These are phyloP conservation scores for Pyxicephalus adspersus DNA, from an alignment of 2,113 vertebrate species.

Conservation along the genomic window DNA sequence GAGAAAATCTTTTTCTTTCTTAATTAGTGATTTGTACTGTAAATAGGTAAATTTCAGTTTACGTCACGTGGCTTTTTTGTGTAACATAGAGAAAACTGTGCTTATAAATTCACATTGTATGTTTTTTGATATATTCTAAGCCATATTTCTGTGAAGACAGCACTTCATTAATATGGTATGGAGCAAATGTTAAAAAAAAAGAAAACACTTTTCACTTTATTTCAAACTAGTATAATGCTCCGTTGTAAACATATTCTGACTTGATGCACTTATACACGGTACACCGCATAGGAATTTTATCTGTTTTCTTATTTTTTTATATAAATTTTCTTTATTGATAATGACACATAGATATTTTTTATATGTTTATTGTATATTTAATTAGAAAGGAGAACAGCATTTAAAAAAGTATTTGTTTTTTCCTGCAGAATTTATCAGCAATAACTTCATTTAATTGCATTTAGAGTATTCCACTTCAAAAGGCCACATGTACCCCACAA, in stretches of 20 bases:
- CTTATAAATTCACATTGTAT: constrained; percentile 28
- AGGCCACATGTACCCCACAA: too few species aligned
- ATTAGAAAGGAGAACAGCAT: neutral
- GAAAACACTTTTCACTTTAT: constrained; percentile 4
- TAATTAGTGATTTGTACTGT: constrained; percentile 54
- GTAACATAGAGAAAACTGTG: neutral
- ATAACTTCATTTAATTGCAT: neutral
- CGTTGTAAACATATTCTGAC: constrained; percentile 5
- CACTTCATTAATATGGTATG: constrained; percentile 4
- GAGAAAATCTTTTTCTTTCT: constrained; percentile 29
- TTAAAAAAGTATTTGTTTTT: constrained; percentile 6
- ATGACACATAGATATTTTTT: constrained; percentile 20
- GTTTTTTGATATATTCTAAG: constrained; percentile 31
- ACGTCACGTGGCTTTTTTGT: constrained; percentile 31
- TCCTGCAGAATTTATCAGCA: neutral
- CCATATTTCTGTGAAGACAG: constrained; percentile 15
- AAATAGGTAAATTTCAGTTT: constrained; percentile 63
- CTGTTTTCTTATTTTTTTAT: constrained; percentile 24
- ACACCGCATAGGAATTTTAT: constrained; percentile 19
- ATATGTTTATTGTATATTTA: constrained; percentile 35
- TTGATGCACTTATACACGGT: constrained; percentile 49
- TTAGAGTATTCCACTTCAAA: neutral
- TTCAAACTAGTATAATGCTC: neutral
- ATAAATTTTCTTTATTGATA: constrained; percentile 18
- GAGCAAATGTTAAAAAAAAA: neutral